phyloP scores from a whole-genome alignment of 1,140 invertebrate species.

The Eulimnadia texana region DNA sequence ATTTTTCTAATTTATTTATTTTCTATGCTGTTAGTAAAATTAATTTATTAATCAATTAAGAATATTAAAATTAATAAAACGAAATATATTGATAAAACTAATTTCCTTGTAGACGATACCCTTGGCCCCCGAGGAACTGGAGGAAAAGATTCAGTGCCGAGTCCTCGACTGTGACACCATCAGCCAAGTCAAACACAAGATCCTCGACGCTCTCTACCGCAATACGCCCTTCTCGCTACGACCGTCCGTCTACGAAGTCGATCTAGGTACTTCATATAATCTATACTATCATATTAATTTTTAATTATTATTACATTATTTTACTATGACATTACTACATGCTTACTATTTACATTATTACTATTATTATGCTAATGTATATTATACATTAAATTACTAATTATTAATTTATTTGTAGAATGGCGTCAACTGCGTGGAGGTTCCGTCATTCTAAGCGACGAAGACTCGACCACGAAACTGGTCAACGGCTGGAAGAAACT shows the following conservation, averaged over 20 bases:
- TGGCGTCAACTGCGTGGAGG: constrained; percentile 84
- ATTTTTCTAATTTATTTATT: constrained; percentile 16
- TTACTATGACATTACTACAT: background rate
- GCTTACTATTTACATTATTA: constrained; percentile 8
- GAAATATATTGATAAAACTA: too few relatives aligned
- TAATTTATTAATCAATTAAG: too few relatives aligned
- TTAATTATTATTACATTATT: background rate
- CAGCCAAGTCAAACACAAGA: constrained; percentile 94
- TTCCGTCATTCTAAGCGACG: constrained; percentile 78
- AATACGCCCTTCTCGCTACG: constrained; percentile 86
- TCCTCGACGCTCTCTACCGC: constrained; percentile 91
- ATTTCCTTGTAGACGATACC: constrained; percentile 75
- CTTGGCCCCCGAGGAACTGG: constrained; percentile 82
- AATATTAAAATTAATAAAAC: too few relatives aligned
- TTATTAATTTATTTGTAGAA: constrained; percentile 38
- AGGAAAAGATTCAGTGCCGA: constrained; percentile 89
- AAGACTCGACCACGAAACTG: constrained; percentile 80
- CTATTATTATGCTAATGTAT: background rate
- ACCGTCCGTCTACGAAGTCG: constrained; percentile 82
- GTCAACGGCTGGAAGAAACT: constrained; percentile 77
- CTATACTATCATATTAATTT: background rate
- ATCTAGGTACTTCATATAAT: constrained; percentile 42
- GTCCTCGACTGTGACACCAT: constrained; percentile 97
- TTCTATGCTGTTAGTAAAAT: too few relatives aligned
- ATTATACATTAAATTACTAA: background rate